These are phyloP conservation scores for Heterodera carotae DNA, from an alignment of 1,140 invertebrate genomes.

Conservation along the genomic window DNA sequence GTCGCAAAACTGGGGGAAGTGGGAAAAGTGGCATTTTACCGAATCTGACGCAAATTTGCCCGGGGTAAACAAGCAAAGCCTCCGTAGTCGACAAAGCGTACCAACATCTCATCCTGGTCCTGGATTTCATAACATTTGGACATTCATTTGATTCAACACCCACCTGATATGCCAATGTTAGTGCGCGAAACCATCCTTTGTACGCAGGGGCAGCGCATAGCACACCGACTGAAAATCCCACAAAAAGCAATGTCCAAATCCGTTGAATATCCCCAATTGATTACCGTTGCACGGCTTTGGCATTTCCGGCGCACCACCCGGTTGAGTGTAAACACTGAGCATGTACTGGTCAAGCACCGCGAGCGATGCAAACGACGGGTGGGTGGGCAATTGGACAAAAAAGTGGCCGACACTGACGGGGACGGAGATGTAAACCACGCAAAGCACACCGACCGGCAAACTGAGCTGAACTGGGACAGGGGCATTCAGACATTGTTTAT, in stretches of 20 bases:
- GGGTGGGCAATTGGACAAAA: constrained; percentile 88
- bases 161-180: constrained; percentile 69
- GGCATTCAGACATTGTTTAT: no score
- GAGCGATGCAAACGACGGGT: constrained; percentile 83
- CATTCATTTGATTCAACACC: constrained; percentile 55
- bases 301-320: constrained; percentile 67
- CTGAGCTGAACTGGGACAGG: constrained; percentile 71
- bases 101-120: constrained; percentile 69
- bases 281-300: constrained; percentile 51
- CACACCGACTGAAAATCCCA: constrained; percentile 73
- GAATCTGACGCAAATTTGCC: constrained; percentile 78
- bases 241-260: not conserved
- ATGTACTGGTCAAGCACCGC: constrained; percentile 75
- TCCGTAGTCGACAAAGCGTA: constrained; percentile 89
- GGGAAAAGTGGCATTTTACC: constrained; percentile 9
- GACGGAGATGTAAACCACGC: constrained; percentile 83
- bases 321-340: constrained; percentile 68
- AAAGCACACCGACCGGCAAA: constrained; percentile 84
- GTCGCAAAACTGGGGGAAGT: no score
- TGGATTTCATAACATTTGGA: constrained; percentile 50
- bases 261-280: no score
- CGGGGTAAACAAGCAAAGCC: constrained; percentile 80
- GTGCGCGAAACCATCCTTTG: constrained; percentile 83
- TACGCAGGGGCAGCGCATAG: constrained; percentile 83
- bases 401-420: constrained; percentile 81